phyloP scores from a whole-genome alignment of 2,113 vertebrate genomes.

The Nansenia antarctica region DNA sequence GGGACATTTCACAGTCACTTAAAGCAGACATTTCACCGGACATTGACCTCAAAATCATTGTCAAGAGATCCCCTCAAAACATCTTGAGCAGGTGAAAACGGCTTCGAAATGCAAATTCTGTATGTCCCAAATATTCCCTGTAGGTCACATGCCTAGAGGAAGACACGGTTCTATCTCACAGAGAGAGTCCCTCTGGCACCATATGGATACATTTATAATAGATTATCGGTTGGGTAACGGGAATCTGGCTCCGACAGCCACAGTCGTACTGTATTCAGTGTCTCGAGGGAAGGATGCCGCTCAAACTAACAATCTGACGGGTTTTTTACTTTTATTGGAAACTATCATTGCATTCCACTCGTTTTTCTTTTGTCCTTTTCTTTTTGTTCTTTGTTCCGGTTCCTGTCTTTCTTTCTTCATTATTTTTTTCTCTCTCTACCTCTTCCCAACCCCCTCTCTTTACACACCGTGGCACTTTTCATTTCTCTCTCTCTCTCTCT shows the following conservation, averaged over 20 bases:
- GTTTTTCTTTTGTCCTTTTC: background rate
- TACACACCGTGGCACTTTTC: too few relatives aligned
- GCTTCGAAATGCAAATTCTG: constrained; percentile 19
- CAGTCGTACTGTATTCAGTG: background rate
- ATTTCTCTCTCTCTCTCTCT: too few relatives aligned
- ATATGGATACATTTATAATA: constrained; percentile 19
- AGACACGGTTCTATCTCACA: background rate
- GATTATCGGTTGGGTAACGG: constrained; percentile 27
- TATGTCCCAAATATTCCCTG: constrained; percentile 15
- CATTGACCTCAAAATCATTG: too few relatives aligned
- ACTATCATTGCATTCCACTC: background rate
- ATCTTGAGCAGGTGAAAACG: too few relatives aligned
- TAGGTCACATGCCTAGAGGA: constrained; percentile 12
- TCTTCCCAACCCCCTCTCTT: background rate
- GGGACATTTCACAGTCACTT: constrained; percentile 37
- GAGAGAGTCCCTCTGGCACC: constrained; percentile 6
- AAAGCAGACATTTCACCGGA: too few relatives aligned
- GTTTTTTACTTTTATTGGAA: background rate
- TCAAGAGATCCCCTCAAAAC: too few relatives aligned
- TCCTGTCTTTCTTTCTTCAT: background rate
- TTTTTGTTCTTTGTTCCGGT: background rate
- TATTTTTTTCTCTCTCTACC: background rate
- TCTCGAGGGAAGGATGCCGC: background rate
- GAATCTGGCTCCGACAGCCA: constrained; percentile 12
- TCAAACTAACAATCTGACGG: background rate